Percentiles rank a stretch among this genome's conserved stretches.
These are phyloP conservation scores for Drosophila busckii DNA, from an alignment of 1,140 invertebrate species.

Conservation along the genomic window DNA sequence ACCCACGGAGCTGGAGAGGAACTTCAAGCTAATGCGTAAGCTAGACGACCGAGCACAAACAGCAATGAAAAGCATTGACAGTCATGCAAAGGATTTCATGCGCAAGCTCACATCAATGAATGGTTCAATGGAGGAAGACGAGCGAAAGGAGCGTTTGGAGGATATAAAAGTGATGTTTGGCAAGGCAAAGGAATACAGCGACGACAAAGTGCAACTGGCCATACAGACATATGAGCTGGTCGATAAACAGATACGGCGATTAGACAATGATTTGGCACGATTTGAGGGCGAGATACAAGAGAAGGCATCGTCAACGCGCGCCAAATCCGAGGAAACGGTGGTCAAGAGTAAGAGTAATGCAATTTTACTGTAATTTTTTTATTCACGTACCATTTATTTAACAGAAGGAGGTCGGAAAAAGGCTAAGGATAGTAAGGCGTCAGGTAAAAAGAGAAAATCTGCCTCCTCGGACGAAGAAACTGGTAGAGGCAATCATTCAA, in stretches of 20 bases:
- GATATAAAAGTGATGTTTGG: slow-evolving; percentile 93
- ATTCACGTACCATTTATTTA: not conserved
- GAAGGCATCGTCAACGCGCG: slow-evolving; percentile 88
- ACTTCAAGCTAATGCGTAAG: slow-evolving; percentile 97
- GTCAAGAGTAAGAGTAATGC: slow-evolving; percentile 78
- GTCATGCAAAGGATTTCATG: slow-evolving; percentile 91
- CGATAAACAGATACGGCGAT: slow-evolving; percentile 97
- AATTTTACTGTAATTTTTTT: not conserved
- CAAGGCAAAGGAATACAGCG: slow-evolving; percentile 95
- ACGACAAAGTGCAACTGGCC: slow-evolving; percentile 98
- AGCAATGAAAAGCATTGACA: slow-evolving; percentile 94
- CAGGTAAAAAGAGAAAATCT: slow-evolving; percentile 72
- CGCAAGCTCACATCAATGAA: slow-evolving; percentile 80
- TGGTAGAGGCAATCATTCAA: slow-evolving; percentile 38
- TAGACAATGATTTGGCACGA: slow-evolving; percentile 96
- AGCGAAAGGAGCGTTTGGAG: slow-evolving; percentile 89
- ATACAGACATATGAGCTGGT: slow-evolving; percentile 99
- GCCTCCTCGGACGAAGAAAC: slow-evolving; percentile 73
- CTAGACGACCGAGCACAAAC: slow-evolving; percentile 93
- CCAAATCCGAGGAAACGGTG: slow-evolving; percentile 81
- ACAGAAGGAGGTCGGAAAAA: slow-evolving; percentile 82
- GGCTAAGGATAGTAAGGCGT: slow-evolving; percentile 79
- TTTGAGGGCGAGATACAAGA: slow-evolving; percentile 99
- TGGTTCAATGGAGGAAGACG: slow-evolving; percentile 83
- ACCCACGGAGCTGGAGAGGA: slow-evolving; percentile 95